A percentile compares a stretch with the other conserved stretches of the same genome.
phyloP scores from a whole-genome alignment of 2,797 vertebrate genomes.

The Pseudomugil tenellus region DNA sequence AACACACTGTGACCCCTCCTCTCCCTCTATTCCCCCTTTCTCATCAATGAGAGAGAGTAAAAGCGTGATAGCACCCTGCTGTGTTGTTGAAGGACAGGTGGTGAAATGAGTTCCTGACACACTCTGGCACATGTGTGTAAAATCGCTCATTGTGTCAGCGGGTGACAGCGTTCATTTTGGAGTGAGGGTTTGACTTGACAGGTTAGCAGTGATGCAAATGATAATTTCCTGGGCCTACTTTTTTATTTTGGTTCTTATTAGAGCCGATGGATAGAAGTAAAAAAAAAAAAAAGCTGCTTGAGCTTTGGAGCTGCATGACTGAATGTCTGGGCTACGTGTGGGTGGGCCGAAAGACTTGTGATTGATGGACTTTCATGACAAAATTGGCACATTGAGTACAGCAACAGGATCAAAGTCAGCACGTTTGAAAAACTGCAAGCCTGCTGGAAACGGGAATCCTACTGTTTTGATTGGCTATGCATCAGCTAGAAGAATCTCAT shows the following conservation, averaged over 20 bases:
- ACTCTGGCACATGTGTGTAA: constrained; percentile 62
- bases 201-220: constrained; percentile 84
- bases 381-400: constrained; percentile 42
- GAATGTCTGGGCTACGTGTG: constrained; percentile 24
- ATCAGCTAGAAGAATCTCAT: constrained; percentile 18
- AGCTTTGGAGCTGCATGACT: constrained; percentile 28
- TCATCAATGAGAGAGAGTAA: constrained; percentile 68
- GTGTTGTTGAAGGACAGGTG: constrained; percentile 72
- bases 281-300: constrained; percentile 51
- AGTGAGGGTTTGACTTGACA: constrained; percentile 76
- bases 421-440: constrained; percentile 34
- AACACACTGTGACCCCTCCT: constrained; percentile 46
- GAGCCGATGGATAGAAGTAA: constrained; percentile 73
- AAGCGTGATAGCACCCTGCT: constrained; percentile 73
- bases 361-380: constrained; percentile 48
- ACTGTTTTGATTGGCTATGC: constrained; percentile 29
- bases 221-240: constrained; percentile 76
- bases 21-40: too few relatives aligned
- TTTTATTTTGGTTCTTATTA: constrained; percentile 62
- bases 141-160: constrained; percentile 62
- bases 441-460: constrained; percentile 29
- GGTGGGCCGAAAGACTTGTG: constrained; percentile 29
- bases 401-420: constrained; percentile 38
- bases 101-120: constrained; percentile 80
- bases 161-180: constrained; percentile 80